Conservation (phyloP, 1,140 invertebrate genomes). For the Drosophila orosa region DNA sequence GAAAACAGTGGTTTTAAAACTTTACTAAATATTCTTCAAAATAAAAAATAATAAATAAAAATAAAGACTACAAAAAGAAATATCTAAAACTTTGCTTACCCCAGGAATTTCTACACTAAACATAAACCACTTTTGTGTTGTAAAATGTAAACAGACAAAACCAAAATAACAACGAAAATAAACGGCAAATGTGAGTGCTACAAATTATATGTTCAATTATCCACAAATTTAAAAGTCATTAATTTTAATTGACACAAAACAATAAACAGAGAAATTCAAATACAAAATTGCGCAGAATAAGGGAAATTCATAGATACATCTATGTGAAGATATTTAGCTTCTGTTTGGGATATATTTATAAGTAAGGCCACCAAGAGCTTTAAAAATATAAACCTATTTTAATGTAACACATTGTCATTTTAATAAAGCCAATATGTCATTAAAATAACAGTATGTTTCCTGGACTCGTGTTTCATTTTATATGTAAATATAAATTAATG, state of each 20-base stretch:
- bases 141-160: slow-evolving; percentile 9
- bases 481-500: not conserved
- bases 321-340: not conserved
- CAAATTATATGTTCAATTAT: slow-evolving; percentile 11
- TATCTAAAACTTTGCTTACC: not conserved
- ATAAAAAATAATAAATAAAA: not conserved
- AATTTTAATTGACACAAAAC: slow-evolving; percentile 8
- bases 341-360: not conserved
- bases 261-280: not conserved
- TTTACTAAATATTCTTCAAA: too few species aligned
- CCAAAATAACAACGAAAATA: not conserved
- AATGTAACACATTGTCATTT: not conserved
- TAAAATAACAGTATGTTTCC: not conserved
- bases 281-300: not conserved
- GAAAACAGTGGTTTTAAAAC: too few species aligned
- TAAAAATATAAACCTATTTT: too few species aligned
- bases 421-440: not conserved
- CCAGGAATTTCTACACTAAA: not conserved
- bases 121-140: not conserved
- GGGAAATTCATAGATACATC: not conserved
- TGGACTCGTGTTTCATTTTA: too few species aligned
- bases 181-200: slow-evolving; percentile 25
- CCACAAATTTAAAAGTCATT: slow-evolving; percentile 16
- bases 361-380: not conserved
- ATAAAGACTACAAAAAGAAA: not conserved